Evolutionary conservation across 2,113 vertebrate species (phyloP).

Genomic region (Thalassarche chlororhynchos): DNA sequence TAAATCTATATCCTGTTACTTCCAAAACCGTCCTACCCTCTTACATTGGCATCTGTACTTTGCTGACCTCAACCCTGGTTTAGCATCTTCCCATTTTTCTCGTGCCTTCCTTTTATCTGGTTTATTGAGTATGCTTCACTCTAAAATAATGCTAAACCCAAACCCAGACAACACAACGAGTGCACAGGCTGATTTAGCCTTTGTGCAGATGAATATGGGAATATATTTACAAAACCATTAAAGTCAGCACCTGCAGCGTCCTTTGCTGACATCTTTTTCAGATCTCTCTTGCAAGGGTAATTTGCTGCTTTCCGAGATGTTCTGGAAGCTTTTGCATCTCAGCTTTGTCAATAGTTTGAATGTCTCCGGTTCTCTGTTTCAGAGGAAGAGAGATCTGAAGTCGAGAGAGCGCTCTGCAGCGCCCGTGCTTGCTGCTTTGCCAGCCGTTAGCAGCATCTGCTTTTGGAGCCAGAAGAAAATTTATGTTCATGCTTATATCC

Average conservation of each 20-base stretch:
- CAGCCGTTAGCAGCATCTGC: background rate
- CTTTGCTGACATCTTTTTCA: background rate
- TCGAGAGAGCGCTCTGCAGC: background rate
- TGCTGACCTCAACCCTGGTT: background rate
- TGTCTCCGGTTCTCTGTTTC: background rate
- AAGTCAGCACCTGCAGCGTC: background rate
- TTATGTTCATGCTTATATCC: background rate
- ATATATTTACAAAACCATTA: background rate
- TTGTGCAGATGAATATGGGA: background rate
- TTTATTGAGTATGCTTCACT: background rate
- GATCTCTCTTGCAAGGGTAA: background rate
- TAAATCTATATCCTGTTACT: background rate
- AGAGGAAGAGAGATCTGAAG: background rate
- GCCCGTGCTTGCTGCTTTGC: background rate
- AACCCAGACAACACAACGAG: background rate
- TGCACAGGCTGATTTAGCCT: background rate
- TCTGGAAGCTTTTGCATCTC: background rate
- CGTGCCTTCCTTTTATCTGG: background rate
- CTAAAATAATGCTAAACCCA: background rate
- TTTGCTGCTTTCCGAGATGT: background rate
- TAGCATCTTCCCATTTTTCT: background rate
- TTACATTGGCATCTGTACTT: background rate
- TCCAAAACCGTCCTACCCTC: background rate
- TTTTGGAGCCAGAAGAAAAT: background rate
- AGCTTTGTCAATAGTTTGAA: background rate